Conservation (phyloP, 1,140 invertebrate species). For the Scaptomyza hsui region DNA sequence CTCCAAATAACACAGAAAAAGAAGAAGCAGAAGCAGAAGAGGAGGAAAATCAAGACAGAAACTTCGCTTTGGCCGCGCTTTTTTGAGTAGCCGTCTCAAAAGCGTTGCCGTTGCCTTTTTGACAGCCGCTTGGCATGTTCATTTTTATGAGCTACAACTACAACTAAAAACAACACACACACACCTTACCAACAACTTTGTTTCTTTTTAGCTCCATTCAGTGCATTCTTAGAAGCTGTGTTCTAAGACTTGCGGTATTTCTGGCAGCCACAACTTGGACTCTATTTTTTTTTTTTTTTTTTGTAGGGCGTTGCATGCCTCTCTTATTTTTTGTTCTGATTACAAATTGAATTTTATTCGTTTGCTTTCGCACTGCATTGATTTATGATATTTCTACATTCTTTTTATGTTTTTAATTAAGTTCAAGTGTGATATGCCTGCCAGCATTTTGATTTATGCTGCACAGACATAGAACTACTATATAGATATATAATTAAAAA, state of each 20-base stretch:
- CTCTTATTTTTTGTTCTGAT: conserved; percentile 46
- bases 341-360: conserved; percentile 80
- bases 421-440: conserved; percentile 59
- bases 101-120: conserved; percentile 62
- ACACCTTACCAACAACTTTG: neutral
- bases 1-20: conserved; percentile 58
- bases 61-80: conserved; percentile 4
- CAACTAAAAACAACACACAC: neutral
- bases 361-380: conserved; percentile 67
- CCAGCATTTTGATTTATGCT: conserved; percentile 68
- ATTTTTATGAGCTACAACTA: conserved; percentile 61
- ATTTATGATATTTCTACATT: conserved; percentile 73
- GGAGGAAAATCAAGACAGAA: conserved; percentile 31
- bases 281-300: conserved; percentile 9
- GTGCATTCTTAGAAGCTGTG: conserved; percentile 70
- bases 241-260: conserved; percentile 66
- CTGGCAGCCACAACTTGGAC: conserved; percentile 28
- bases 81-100: conserved; percentile 74
- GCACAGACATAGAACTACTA: conserved; percentile 16
- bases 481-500: conserved; percentile 63
- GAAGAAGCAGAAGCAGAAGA: conserved; percentile 10
- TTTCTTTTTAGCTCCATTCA: conserved; percentile 2
- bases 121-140: conserved; percentile 75
- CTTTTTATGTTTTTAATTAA: conserved; percentile 70
- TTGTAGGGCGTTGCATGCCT: conserved; percentile 66